Base-by-base conservation (phyloP, 1,140 invertebrate species). In the Phthorimaea operculella region DNA sequence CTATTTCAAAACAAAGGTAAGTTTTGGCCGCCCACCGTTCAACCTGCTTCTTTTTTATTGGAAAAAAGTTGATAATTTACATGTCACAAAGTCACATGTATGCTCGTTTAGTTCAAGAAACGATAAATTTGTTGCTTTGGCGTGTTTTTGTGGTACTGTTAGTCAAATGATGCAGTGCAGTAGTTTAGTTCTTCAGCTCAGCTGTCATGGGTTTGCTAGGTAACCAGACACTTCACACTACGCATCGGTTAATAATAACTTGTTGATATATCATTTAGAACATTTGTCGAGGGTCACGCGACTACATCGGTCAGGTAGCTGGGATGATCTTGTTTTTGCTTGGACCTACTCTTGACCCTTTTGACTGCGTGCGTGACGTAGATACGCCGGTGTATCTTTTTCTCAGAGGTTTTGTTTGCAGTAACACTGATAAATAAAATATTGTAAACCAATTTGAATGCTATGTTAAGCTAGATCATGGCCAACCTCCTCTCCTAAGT, bases 221-320 rank as follows among this genome's bases (percentile, higher is more conserved):
- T 68, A 70, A 75, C 62, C 64, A 72, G 74, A 73, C 70, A 76
- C 75, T 76, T 68, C 75, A 74, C 70, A 74, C 71, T 72, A 72
- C 55, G 21, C 21, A 28, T 59, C 70, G 70, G 71, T 76, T 79
- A 81, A 72, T 74, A 77, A 72, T 77, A 77, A 74, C 75, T 66
- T 66, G 56, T 66, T 64, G 69, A 68, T 70, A 60, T 63, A 64
- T 59, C 57, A 47, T 51, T 57, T 57, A 45, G 39, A 55, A 12
- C 28, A 34, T 48, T 47, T 42, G 33, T 33, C 18, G 16, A 21
- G 17, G 39, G 16, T 42, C 44, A 47, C 15, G 16, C 44, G 9
- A 16, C n/a, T 47, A 9, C 44, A 15, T 14, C 16, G 15, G 44
- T 11, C 44, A 39, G 36, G 36, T 39, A 47, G 44, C 44, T 47